A percentile compares a stretch with the other conserved stretches of the same genome.
Evolutionary conservation across 2,888 invertebrate genomes (phyloP).

Genomic region (Caenorhabditis wallacei): DNA sequence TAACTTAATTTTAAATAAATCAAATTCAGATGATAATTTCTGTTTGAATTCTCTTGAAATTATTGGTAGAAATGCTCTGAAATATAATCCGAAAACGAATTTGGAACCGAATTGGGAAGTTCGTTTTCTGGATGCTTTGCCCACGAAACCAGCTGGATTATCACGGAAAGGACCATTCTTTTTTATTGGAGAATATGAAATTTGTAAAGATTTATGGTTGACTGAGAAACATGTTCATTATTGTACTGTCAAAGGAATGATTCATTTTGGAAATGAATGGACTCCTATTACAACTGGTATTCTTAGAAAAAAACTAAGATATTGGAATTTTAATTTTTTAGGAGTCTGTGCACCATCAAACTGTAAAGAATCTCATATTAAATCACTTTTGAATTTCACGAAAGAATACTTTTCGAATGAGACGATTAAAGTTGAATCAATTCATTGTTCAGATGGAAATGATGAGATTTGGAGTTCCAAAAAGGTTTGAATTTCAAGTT

Average conservation of each 20-base stretch:
- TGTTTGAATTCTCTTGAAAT: conserved; percentile 34
- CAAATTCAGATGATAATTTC: conserved; percentile 20
- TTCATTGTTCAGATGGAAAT: conserved; percentile 40
- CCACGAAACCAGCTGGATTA: conserved; percentile 67
- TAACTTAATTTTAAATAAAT: no score
- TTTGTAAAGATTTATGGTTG: conserved; percentile 59
- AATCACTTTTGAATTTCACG: not conserved
- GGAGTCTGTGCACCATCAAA: conserved; percentile 25
- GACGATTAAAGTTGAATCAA: conserved; percentile 21
- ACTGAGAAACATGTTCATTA: conserved; percentile 30
- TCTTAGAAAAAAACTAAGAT: not conserved
- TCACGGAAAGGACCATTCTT: conserved; percentile 73
- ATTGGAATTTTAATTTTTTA: not conserved
- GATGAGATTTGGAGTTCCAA: conserved; percentile 27
- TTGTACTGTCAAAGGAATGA: conserved; percentile 33
- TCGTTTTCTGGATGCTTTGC: conserved; percentile 67
- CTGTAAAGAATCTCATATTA: conserved; percentile 23
- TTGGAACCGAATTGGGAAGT: conserved; percentile 35
- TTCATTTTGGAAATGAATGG: conserved; percentile 5
- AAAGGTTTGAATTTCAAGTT: conserved; percentile 2
- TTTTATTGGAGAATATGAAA: conserved; percentile 73
- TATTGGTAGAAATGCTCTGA: conserved; percentile 17
- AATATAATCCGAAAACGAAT: not conserved
- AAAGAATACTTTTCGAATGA: conserved; percentile 11
- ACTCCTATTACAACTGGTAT: conserved; percentile 18